Conservation (phyloP, 2,113 vertebrate genomes). For the Ophthalmolycus amberensis region DNA sequence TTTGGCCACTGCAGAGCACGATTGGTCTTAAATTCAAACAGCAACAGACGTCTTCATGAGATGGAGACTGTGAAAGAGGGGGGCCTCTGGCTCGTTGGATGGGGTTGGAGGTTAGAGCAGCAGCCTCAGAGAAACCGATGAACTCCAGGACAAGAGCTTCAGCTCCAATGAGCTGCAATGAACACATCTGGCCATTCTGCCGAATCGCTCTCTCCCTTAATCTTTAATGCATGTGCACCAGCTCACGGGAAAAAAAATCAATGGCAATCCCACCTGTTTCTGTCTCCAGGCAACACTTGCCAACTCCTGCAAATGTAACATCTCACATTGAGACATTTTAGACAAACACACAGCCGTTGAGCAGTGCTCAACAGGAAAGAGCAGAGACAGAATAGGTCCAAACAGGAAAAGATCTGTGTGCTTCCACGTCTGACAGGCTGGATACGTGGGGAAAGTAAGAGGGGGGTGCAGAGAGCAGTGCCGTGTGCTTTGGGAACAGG, state of each 20-base stretch:
- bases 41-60: conserved; percentile 1
- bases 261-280: conserved; percentile 48
- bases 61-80: conserved; percentile 7
- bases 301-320: conserved; percentile 21
- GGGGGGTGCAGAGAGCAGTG: background rate
- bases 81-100: background rate
- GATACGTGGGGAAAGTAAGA: conserved; percentile 8
- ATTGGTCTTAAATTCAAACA: background rate
- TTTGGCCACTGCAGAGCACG: background rate
- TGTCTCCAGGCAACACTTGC: conserved; percentile 45
- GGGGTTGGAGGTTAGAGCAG: conserved; percentile 8
- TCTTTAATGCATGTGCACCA: conserved; percentile 28
- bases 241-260: conserved; percentile 48
- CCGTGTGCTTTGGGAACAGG: conserved; percentile 4
- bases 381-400: conserved; percentile 42
- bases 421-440: conserved; percentile 36
- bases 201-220: conserved; percentile 14
- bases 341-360: conserved; percentile 39
- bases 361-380: conserved; percentile 35
- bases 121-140: conserved; percentile 45
- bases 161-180: conserved; percentile 61
- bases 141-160: conserved; percentile 53
- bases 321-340: conserved; percentile 19
- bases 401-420: conserved; percentile 60
- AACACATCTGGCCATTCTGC: conserved; percentile 63